A percentile compares a stretch with the other conserved stretches of the same genome.
Evolutionary conservation across 2,888 invertebrate genomes (phyloP).

Genomic region (Tinea pellionella): DNA sequence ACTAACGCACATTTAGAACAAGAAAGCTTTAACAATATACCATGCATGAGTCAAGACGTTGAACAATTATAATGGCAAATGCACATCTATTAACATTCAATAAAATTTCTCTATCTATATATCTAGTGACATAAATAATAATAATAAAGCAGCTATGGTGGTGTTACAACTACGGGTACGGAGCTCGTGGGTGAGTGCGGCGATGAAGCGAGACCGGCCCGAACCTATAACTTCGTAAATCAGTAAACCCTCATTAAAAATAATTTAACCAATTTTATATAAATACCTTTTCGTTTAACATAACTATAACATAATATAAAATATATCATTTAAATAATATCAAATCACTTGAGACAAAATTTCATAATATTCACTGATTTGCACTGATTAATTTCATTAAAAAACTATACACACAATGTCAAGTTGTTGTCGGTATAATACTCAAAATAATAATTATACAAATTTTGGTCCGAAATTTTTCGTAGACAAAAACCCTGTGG

Average conservation of each 20-base stretch:
- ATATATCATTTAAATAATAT: not conserved
- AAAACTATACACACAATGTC: not conserved
- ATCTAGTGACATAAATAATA: not conserved
- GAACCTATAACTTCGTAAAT: not conserved
- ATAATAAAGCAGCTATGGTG: not conserved
- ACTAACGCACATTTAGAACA: not conserved
- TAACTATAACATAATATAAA: constrained; percentile 3
- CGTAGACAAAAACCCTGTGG: constrained; percentile 47
- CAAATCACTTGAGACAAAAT: not conserved
- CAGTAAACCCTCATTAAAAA: not conserved
- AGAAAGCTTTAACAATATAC: not conserved
- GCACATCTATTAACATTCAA: not conserved
- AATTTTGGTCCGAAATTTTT: constrained; percentile 46
- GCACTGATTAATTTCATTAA: too few relatives aligned
- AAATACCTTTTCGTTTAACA: not conserved
- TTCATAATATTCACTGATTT: not conserved
- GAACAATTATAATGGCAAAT: not conserved
- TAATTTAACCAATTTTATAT: not conserved
- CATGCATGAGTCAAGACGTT: not conserved
- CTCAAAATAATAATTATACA: constrained; percentile 17
- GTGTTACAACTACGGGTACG: not conserved
- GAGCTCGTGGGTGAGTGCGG: not conserved
- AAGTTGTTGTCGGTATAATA: not conserved
- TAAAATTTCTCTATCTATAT: not conserved
- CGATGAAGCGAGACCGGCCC: not conserved